Percentiles rank a stretch among this genome's conserved stretches.
Conservation (phyloP, 2,113 vertebrate species). For the Hydropotes inermis region DNA sequence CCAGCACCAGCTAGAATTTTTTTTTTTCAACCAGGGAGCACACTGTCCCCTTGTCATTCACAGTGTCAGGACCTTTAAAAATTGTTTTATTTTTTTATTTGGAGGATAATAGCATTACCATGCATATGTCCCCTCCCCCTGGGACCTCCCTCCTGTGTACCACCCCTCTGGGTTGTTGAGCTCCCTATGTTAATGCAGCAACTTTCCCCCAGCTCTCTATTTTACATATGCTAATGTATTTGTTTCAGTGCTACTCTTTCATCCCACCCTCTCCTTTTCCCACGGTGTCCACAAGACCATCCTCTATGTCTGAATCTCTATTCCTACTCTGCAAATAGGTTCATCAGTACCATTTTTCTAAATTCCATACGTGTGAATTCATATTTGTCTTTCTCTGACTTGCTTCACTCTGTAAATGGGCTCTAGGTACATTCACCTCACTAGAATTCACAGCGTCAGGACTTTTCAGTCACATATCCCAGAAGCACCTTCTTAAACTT, state of each 20-base stretch:
- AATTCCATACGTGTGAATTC: background rate
- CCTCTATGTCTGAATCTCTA: background rate
- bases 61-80: background rate
- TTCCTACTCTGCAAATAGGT: background rate
- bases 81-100: background rate
- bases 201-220: background rate
- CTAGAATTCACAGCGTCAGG: background rate
- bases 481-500: conserved; percentile 13
- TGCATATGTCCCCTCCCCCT: background rate
- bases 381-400: background rate
- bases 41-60: conserved; percentile 60
- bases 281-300: background rate
- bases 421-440: background rate
- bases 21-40: background rate
- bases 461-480: background rate
- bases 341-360: background rate
- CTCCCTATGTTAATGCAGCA: background rate
- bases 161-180: background rate
- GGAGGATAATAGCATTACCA: background rate
- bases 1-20: conserved; percentile 48
- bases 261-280: background rate
- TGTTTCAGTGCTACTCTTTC: background rate
- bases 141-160: background rate
- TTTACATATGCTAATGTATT: background rate
- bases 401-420: background rate